Evolutionary conservation across 2,113 vertebrate genomes (phyloP).

Genomic region (Sinocyclocheilus anshuiensis): DNA sequence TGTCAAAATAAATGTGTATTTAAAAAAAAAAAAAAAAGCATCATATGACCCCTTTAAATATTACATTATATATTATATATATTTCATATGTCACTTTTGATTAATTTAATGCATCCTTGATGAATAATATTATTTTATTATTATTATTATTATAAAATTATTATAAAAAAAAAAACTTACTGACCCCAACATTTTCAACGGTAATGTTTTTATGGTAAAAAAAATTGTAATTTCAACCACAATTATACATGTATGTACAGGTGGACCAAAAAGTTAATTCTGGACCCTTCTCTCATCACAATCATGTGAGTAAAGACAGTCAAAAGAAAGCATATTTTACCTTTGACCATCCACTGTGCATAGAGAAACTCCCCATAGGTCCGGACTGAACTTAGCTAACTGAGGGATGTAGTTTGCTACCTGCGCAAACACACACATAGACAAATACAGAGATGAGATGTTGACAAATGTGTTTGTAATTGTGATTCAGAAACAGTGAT

Average conservation of each 20-base stretch:
- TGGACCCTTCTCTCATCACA: not conserved
- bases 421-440: slow-evolving; percentile 63
- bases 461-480: not conserved
- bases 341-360: slow-evolving; percentile 82
- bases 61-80: too few relatives aligned
- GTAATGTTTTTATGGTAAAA: not conserved
- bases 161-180: too few relatives aligned
- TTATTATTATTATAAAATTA: too few relatives aligned
- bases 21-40: too few relatives aligned
- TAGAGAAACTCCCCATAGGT: slow-evolving; percentile 83
- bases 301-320: not conserved
- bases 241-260: not conserved
- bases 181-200: too few relatives aligned
- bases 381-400: slow-evolving; percentile 85
- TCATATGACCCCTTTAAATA: too few relatives aligned
- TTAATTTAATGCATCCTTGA: not conserved
- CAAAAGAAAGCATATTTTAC: slow-evolving; percentile 55
- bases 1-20: too few relatives aligned
- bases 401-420: slow-evolving; percentile 90
- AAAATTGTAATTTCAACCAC: not conserved
- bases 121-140: not conserved
- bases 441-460: slow-evolving; percentile 9
- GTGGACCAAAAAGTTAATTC: not conserved
- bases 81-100: not conserved
- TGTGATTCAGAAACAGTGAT: not conserved